Evolutionary conservation across 1,140 invertebrate species (phyloP).

Genomic region (Bombus cullumanus): DNA sequence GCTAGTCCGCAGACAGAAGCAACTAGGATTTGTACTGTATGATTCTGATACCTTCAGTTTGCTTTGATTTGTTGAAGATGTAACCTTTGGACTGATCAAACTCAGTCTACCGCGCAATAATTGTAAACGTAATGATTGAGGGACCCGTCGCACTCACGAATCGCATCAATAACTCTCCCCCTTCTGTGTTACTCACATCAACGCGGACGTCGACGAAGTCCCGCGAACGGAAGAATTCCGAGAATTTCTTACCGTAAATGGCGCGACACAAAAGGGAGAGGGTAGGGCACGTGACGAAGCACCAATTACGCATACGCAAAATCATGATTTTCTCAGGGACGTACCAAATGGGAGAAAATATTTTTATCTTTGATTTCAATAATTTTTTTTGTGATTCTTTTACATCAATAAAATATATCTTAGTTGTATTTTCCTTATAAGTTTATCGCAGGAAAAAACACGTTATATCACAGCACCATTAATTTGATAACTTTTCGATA

Average conservation of each 20-base stretch:
- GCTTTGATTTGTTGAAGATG: not conserved
- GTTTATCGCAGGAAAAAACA: not conserved
- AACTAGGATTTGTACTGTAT: constrained; percentile 14
- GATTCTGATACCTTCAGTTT: not conserved
- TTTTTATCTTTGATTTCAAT: not conserved
- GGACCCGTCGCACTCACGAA: constrained; percentile 39
- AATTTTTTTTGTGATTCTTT: not conserved
- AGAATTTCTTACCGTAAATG: constrained; percentile 77
- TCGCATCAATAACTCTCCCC: constrained; percentile 59
- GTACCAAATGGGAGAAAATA: not conserved
- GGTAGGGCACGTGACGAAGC: constrained; percentile 67
- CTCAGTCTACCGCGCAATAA: constrained; percentile 40
- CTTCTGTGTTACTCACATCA: constrained; percentile 60
- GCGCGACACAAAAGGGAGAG: constrained; percentile 60
- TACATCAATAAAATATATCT: not conserved
- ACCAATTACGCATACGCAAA: constrained; percentile 44
- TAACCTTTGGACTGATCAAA: constrained; percentile 32
- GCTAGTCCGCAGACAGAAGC: constrained; percentile 46
- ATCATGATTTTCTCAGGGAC: constrained; percentile 38
- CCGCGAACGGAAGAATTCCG: constrained; percentile 70
- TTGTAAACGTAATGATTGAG: constrained; percentile 43
- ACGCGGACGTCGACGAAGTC: constrained; percentile 58
- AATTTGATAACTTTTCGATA: not conserved
- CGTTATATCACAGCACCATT: not conserved
- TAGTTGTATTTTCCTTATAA: not conserved